phyloP scores from a whole-genome alignment of 2,113 vertebrate genomes.

The Leptosomus discolor region DNA sequence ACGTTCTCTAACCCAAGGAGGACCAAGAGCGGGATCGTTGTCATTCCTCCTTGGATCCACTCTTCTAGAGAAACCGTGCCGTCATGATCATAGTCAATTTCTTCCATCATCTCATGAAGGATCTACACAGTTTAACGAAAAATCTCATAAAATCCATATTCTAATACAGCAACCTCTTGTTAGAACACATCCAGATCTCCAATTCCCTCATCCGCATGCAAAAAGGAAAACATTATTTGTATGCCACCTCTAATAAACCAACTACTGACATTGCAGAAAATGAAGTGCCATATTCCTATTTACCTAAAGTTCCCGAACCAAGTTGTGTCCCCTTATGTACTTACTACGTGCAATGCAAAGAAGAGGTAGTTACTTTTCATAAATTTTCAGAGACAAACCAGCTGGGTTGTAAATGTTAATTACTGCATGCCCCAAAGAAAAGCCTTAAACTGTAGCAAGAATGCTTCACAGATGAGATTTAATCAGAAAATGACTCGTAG shows the following conservation, averaged over 20 bases:
- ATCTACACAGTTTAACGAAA: constrained; percentile 75
- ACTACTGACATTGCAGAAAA: not conserved
- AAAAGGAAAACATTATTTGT: not conserved
- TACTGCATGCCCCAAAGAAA: not conserved
- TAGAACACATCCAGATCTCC: not conserved
- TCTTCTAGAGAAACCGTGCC: constrained; percentile 92
- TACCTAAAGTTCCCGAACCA: not conserved
- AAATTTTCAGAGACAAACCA: not conserved
- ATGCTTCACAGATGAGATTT: not conserved
- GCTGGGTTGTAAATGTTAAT: not conserved
- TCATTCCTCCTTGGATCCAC: constrained; percentile 97
- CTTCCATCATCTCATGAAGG: constrained; percentile 96
- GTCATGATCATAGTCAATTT: constrained; percentile 94
- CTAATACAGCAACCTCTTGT: not conserved
- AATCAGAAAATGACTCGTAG: not conserved
- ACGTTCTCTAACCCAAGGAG: constrained; percentile 92
- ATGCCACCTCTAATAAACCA: not conserved
- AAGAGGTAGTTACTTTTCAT: not conserved
- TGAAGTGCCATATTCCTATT: not conserved
- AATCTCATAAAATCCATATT: not conserved
- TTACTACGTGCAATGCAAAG: not conserved
- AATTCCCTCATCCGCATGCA: not conserved
- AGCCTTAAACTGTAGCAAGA: not conserved
- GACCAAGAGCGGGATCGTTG: constrained; percentile 91
- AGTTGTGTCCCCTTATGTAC: not conserved